Evolutionary conservation across 2,888 invertebrate species (phyloP).

Genomic region (Julus scanicus): DNA sequence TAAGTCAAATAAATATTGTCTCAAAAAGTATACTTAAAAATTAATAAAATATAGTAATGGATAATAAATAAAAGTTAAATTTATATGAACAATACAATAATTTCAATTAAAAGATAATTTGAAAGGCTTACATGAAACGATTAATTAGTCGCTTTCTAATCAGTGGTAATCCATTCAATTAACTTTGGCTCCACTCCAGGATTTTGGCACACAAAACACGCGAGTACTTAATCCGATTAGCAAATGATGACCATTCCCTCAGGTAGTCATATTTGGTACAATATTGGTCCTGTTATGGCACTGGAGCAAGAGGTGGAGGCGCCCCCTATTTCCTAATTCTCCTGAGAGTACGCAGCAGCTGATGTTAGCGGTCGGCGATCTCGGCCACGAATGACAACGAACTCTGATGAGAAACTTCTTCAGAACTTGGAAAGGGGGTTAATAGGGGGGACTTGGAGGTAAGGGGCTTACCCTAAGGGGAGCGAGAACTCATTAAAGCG

Average conservation of each 20-base stretch:
- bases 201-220: constrained; percentile 10
- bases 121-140: neutral
- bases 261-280: constrained; percentile 11
- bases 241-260: neutral
- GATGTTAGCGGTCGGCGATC: constrained; percentile 33
- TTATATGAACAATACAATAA: neutral
- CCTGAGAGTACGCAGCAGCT: neutral
- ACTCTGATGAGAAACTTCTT: constrained; percentile 27
- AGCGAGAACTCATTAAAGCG: constrained; percentile 1
- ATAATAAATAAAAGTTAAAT: neutral
- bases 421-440: neutral
- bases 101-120: neutral
- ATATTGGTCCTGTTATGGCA: neutral
- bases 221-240: constrained; percentile 17
- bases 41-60: neutral
- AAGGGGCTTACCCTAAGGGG: constrained; percentile 10
- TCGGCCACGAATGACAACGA: constrained; percentile 28
- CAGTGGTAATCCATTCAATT: constrained; percentile 22
- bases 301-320: constrained; percentile 20
- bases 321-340: constrained; percentile 2
- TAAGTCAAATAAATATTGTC: too few relatives aligned
- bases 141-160: neutral
- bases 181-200: neutral
- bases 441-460: neutral
- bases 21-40: neutral